Conservation (phyloP, 2,113 vertebrate species). For the Coryphaenoides rupestris region DNA sequence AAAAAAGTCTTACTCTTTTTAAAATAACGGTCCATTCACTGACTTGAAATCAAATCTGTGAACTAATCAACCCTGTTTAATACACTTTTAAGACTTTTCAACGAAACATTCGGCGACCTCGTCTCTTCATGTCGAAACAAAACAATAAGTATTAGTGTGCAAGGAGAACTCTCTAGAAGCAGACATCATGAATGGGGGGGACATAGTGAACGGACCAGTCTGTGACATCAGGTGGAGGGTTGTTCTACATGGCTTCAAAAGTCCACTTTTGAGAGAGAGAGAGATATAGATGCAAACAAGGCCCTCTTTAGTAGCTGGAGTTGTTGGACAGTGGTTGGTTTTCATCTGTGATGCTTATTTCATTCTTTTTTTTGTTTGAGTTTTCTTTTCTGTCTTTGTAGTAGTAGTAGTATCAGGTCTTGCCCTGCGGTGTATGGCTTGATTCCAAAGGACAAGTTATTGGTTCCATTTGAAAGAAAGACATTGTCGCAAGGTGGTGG, state of each 20-base stretch:
- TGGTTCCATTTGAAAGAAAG: slow-evolving; percentile 39
- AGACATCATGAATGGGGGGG: slow-evolving; percentile 36
- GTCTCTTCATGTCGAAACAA: slow-evolving; percentile 12
- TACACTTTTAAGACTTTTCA: slow-evolving; percentile 37
- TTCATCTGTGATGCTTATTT: no score
- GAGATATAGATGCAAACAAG: no score
- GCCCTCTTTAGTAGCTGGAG: slow-evolving; percentile 29
- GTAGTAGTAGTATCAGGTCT: slow-evolving; percentile 32
- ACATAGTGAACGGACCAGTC: slow-evolving; percentile 51
- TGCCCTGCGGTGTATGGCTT: slow-evolving; percentile 67
- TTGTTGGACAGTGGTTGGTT: slow-evolving; percentile 37
- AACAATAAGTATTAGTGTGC: slow-evolving; percentile 33
- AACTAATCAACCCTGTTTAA: slow-evolving; percentile 50
- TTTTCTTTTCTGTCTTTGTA: slow-evolving; percentile 9
- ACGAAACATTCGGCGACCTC: slow-evolving; percentile 38
- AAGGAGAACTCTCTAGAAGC: slow-evolving; percentile 30
- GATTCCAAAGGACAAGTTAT: slow-evolving; percentile 56
- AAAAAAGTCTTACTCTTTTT: not conserved
- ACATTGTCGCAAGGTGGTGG: slow-evolving; percentile 14
- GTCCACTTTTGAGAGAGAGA: slow-evolving; percentile 51
- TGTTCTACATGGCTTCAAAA: slow-evolving; percentile 58
- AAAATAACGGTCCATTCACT: slow-evolving; percentile 17
- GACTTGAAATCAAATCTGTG: slow-evolving; percentile 16
- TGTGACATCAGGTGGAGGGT: slow-evolving; percentile 61
- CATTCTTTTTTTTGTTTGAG: no score